Conservation (phyloP, 2,888 invertebrate species). For the Uropetala carovei region DNA sequence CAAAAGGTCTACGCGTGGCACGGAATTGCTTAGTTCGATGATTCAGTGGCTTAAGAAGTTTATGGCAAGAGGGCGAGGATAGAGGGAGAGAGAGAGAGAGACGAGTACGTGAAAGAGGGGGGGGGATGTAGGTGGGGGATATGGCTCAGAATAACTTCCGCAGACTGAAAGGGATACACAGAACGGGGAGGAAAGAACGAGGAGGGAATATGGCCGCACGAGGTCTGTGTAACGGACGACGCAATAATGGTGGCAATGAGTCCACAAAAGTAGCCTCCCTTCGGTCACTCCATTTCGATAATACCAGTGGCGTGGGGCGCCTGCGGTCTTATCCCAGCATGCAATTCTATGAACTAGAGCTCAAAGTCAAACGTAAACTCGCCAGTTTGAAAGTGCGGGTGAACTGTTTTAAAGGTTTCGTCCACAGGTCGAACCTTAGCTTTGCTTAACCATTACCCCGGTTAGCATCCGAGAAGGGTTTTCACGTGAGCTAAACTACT, state of each 20-base stretch:
- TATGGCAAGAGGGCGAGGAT: not conserved
- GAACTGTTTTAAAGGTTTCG: not conserved
- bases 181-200: not conserved
- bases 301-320: not conserved
- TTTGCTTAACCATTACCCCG: not conserved
- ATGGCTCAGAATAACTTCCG: not conserved
- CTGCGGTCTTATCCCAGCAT: not conserved
- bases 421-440: not conserved
- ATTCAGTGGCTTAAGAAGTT: slow-evolving; percentile 38
- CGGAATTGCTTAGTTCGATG: slow-evolving; percentile 46
- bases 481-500: not conserved
- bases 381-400: not conserved
- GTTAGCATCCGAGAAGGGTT: not conserved
- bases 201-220: not conserved
- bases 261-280: slow-evolving; percentile 47
- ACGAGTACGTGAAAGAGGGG: slow-evolving; percentile 1
- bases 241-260: slow-evolving; percentile 45
- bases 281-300: not conserved
- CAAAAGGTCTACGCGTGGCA: slow-evolving; percentile 22
- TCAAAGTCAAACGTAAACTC: not conserved
- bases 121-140: not conserved
- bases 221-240: not conserved
- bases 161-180: not conserved
- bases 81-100: too few species aligned
- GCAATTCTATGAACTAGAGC: not conserved